Evolutionary conservation across 2,113 vertebrate species (phyloP).

Genomic region (Hypanus sabinus): DNA sequence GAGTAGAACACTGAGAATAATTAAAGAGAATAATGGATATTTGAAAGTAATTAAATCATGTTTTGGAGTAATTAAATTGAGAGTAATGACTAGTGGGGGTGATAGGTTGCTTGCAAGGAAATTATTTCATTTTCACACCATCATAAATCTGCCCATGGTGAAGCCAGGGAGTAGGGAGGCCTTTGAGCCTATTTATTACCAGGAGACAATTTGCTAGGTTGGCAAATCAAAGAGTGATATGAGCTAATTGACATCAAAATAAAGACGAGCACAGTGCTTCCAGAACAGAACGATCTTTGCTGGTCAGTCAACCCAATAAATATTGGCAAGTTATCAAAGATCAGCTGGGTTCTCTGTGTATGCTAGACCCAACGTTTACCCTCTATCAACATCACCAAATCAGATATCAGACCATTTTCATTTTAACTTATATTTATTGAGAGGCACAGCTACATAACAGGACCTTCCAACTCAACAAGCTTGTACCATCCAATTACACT

Average conservation of each 20-base stretch:
- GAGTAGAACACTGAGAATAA: background rate
- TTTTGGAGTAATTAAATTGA: background rate
- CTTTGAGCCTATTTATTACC: background rate
- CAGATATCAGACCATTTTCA: no score
- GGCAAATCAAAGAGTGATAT: background rate
- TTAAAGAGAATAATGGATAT: background rate
- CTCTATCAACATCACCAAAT: no score
- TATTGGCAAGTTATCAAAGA: no score
- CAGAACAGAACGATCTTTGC: background rate
- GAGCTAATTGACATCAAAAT: background rate
- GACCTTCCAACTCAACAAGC: no score
- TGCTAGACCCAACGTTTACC: no score
- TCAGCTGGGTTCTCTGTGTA: no score
- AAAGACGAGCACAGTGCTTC: no score
- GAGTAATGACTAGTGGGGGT: background rate
- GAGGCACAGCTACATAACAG: no score
- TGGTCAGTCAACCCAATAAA: background rate
- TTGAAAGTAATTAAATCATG: background rate
- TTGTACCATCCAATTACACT: no score
- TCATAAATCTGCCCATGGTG: background rate
- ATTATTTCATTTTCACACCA: background rate
- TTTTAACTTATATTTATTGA: no score
- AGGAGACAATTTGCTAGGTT: background rate
- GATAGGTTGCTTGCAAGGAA: background rate
- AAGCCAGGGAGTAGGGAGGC: background rate